These are phyloP conservation scores for Illadopsis cleaveri DNA, from an alignment of 2,113 vertebrate species.

Conservation along the genomic window DNA sequence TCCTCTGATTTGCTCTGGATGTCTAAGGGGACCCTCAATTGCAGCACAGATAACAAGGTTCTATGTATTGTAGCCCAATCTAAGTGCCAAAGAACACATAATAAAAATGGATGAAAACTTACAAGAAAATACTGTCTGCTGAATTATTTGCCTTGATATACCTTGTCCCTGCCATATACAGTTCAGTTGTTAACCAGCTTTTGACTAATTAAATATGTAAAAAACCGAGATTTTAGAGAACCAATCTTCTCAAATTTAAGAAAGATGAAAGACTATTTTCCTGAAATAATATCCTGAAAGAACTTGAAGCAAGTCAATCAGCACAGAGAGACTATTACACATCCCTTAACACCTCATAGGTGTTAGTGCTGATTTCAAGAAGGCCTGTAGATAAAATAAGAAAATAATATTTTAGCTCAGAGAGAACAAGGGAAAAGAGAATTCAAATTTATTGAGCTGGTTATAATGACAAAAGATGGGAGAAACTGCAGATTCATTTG, in stretches of 20 bases:
- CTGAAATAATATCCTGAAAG: not conserved
- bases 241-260: not conserved
- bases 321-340: not conserved
- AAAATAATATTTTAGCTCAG: not conserved
- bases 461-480: not conserved
- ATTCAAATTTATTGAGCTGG: not conserved
- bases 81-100: not conserved
- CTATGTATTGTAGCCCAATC: not conserved
- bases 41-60: conserved; percentile 5
- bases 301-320: not conserved
- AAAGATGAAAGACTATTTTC: not conserved
- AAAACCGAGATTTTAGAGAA: conserved; percentile 1
- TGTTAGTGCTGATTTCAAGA: not conserved
- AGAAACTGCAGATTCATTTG: conserved; percentile 1
- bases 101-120: not conserved
- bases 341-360: not conserved
- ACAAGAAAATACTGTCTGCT: not conserved
- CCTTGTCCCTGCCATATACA: not conserved
- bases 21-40: not conserved
- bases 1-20: not conserved
- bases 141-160: not conserved
- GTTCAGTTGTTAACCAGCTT: not conserved
- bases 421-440: not conserved
- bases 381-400: not conserved
- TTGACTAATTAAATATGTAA: conserved; percentile 9